These are phyloP conservation scores for Lasioglossum marginatum DNA, from an alignment of 2,888 invertebrate genomes.

Conservation along the genomic window DNA sequence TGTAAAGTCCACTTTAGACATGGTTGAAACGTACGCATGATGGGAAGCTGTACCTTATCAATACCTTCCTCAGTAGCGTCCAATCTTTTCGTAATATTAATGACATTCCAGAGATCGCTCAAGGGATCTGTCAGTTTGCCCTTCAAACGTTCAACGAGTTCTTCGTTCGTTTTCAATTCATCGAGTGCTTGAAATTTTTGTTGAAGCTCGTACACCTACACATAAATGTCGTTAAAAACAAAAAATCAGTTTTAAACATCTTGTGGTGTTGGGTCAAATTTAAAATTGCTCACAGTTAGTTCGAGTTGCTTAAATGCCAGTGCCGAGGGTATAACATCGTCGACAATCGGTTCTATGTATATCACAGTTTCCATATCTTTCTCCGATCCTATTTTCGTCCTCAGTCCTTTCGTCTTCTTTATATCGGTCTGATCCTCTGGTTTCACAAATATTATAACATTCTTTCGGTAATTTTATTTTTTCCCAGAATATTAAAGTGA, in stretches of 20 bases:
- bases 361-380: slow-evolving; percentile 65
- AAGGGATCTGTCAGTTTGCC: slow-evolving; percentile 81
- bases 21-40: not conserved
- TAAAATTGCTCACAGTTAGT: slow-evolving; percentile 64
- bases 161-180: slow-evolving; percentile 83
- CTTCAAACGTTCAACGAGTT: slow-evolving; percentile 83
- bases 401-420: slow-evolving; percentile 56
- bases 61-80: slow-evolving; percentile 88
- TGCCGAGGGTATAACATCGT: slow-evolving; percentile 68
- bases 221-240: not conserved
- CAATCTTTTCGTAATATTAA: slow-evolving; percentile 88
- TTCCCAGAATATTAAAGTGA: not conserved
- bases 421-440: not conserved
- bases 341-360: slow-evolving; percentile 72
- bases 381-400: slow-evolving; percentile 62
- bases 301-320: slow-evolving; percentile 73
- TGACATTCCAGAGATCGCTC: slow-evolving; percentile 88
- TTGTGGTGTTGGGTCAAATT: not conserved
- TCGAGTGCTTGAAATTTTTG: slow-evolving; percentile 83
- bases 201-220: slow-evolving; percentile 80
- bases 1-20: no score
- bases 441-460: not conserved
- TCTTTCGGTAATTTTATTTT: not conserved
- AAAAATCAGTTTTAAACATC: not conserved
- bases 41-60: slow-evolving; percentile 82